A percentile compares a stretch with the other conserved stretches of the same genome.
Evolutionary conservation across 1,140 invertebrate species (phyloP).

Genomic region (Trachymyrmex septentrionalis): DNA sequence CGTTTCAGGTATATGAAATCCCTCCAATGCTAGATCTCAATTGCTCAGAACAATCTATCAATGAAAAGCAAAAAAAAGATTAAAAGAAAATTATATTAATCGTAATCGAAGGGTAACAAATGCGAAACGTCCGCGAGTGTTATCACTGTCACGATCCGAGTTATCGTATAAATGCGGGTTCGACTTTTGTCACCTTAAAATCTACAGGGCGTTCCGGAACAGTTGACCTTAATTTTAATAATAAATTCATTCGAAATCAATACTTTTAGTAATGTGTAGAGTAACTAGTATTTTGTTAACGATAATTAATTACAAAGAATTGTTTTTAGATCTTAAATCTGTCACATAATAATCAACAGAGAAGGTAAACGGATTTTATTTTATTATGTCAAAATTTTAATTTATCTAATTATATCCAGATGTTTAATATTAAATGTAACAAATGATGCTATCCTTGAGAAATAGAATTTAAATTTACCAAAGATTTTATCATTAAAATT

Average conservation of each 20-base stretch:
- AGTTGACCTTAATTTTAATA: conserved; percentile 32
- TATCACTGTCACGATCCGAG: conserved; percentile 45
- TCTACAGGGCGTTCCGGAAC: conserved; percentile 13
- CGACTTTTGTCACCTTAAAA: conserved; percentile 6
- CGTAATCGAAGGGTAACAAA: conserved; percentile 64
- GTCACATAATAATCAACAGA: conserved; percentile 10
- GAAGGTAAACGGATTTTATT: not conserved
- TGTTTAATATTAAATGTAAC: conserved; percentile 1
- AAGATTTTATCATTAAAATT: conserved; percentile 22
- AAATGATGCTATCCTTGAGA: not conserved
- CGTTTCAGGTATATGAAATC: conserved; percentile 80
- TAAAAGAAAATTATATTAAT: conserved; percentile 66
- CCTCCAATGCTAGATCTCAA: conserved; percentile 83
- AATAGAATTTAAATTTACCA: not conserved
- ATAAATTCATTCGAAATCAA: not conserved
- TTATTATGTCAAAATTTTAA: not conserved
- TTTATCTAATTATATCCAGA: not conserved
- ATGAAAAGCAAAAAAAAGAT: conserved; percentile 54
- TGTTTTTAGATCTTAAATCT: not conserved
- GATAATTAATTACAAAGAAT: not conserved
- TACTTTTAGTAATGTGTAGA: not conserved
- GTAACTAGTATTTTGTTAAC: not conserved
- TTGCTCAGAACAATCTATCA: conserved; percentile 81
- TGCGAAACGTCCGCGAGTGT: conserved; percentile 54
- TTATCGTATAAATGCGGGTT: conserved; percentile 36